Base-by-base conservation (phyloP, 2,888 invertebrate species). In the Spicauda simplicius region DNA sequence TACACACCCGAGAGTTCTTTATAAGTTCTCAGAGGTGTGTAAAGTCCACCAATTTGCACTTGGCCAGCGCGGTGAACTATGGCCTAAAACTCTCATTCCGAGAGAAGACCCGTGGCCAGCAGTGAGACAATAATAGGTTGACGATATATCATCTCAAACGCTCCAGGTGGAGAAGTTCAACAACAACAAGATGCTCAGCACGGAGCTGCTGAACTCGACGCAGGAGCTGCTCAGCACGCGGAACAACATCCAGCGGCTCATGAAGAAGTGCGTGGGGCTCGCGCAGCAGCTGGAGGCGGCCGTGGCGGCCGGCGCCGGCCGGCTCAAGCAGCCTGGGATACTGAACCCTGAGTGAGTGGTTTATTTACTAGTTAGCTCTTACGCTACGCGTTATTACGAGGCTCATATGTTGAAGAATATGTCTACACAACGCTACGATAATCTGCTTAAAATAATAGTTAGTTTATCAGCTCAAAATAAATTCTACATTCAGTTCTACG, bases 361-460 rank as follows among this genome's bases (percentile, higher is more conserved):
- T 25, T 25, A 25, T 25, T 25, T 25, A n/a, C n/a, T n/a, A n/a
- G n/a, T n/a, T n/a, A n/a, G n/a, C n/a, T n/a, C n/a, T n/a, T n/a
- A n/a, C n/a, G n/a, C n/a, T n/a, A n/a, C n/a, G n/a, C n/a, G n/a
- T n/a, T 99, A 99, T 83, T 99, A 99, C 85, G 99, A 99, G 83
- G 99, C 98, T 0, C 99, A 99, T 83, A 98, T 99, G 98, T 92
- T 99, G 45, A 99, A 99, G 86, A 99, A 99, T 83, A 99, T 99
- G 98, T 95, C 97, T 64, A 98, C 99, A 0, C 96, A 96, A 78
- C 94, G 99, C 76, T 99, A 98, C 80, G 96, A 97, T 77, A 97
- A 97, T 84, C 93, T 99, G 64, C 96, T 98, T 79, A 96, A 96
- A 78, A 97, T 99, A 64, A 97, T 96, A 86, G 97, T 96, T 1